Evolutionary conservation across 2,113 vertebrate genomes (phyloP), one percentile per base, ranked within the genome.

Genomic region (Rhinogobius similis): DNA sequence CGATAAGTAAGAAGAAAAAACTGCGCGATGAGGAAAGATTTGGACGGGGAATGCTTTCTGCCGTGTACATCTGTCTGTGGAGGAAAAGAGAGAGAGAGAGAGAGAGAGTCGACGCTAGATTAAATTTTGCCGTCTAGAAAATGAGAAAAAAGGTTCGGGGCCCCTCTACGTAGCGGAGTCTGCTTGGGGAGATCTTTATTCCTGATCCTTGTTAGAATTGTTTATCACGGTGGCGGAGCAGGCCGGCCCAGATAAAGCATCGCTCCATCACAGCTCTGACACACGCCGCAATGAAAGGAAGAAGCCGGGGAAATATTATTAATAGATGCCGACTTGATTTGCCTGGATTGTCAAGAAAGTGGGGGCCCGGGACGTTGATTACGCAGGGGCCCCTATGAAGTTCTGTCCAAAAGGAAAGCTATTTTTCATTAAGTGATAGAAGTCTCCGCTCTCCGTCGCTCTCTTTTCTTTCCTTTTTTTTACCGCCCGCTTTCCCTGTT

Each of bases 131-230:
- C 94, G 73, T 96, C 95, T 95, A 97, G 96, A 98, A 98, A 98
- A 98, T 98, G 96, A 98, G 97, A 97, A 98, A 97, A 97, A 93
- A 91, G 85, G 93, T 82, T 81, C 79, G 61, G 24, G 55, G 20
- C 6, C 44, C 92, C 94, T 95, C 94, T 98, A 97, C 98, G 96
- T 96, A 89, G 93, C 16, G 89, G 93, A 96, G 97, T 98, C 96
- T 97, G 95, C 96, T 97, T 96, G 96, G 44, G 96, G 95, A 98
- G 96, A 97, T 98, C 96, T 97, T 97, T 97, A 97, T 98, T 98
- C n/a, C 96, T 96, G 97, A 99, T 99, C 97, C 96, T 98, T 99
- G 97, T 99, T 98, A 97, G 96, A 99, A 98, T 99, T 98, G 97
- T 99, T 99, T 99, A 99, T 99, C 96, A 97, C 96, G 95, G 95